phyloP scores from a whole-genome alignment of 2,888 invertebrate genomes.

The Odontocolon sp. region DNA sequence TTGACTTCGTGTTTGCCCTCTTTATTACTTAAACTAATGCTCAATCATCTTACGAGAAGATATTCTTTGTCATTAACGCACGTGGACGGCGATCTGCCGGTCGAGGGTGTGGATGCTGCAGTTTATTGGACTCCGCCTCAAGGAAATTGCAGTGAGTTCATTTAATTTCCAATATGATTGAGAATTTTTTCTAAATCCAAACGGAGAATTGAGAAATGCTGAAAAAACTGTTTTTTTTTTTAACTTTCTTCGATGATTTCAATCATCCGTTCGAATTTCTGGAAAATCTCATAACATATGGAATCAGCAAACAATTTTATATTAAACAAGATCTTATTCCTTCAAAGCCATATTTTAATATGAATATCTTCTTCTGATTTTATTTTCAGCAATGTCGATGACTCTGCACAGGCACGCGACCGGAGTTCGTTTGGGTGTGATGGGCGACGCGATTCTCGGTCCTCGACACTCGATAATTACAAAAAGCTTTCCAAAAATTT shows the following conservation, averaged over 20 bases:
- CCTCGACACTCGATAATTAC: constrained; percentile 83
- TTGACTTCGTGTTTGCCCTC: constrained; percentile 86
- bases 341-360: background rate
- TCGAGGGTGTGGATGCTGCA: constrained; percentile 85
- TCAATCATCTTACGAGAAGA: constrained; percentile 86
- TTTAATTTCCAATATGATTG: background rate
- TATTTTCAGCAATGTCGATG: constrained; percentile 86
- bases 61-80: constrained; percentile 86
- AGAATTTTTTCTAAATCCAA: no score
- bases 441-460: constrained; percentile 87
- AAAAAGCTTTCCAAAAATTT: constrained; percentile 72
- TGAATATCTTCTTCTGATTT: background rate
- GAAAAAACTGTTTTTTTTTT: no score
- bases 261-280: no score
- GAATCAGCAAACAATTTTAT: no score
- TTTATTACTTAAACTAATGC: constrained; percentile 82
- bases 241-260: no score
- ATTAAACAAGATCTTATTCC: no score
- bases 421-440: constrained; percentile 85
- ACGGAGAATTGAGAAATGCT: no score
- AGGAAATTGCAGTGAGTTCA: constrained; percentile 87
- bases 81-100: constrained; percentile 84
- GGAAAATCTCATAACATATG: no score
- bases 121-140: constrained; percentile 90
- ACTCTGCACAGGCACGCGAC: constrained; percentile 87